Percentiles rank a stretch among this genome's conserved stretches.
These are phyloP conservation scores for Slavum lentiscoides DNA, from an alignment of 2,888 invertebrate species.

Conservation along the genomic window DNA sequence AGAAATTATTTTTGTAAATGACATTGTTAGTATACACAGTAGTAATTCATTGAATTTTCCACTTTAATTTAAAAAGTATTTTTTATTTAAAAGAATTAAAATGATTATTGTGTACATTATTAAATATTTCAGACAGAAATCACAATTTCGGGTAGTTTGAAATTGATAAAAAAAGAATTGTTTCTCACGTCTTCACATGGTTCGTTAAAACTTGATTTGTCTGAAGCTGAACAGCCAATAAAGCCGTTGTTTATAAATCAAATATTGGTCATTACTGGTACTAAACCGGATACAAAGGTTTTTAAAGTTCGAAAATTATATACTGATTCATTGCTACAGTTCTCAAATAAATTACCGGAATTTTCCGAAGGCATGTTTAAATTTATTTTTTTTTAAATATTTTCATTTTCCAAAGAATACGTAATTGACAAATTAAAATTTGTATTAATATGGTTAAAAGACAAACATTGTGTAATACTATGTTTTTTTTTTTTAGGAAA, in stretches of 20 bases:
- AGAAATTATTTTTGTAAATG: not conserved
- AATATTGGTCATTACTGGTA: slow-evolving; percentile 27
- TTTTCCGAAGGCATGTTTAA: slow-evolving; percentile 14
- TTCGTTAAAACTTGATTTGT: slow-evolving; percentile 27
- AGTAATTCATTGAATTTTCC: not conserved
- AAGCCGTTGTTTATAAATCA: slow-evolving; percentile 25
- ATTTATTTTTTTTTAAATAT: slow-evolving; percentile 3
- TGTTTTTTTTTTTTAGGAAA: slow-evolving; percentile 15
- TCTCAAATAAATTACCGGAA: slow-evolving; percentile 8
- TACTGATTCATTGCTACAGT: slow-evolving; percentile 11
- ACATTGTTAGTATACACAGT: slow-evolving; percentile 12
- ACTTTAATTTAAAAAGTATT: no score
- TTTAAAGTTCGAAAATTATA: slow-evolving; percentile 37
- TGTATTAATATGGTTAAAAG: not conserved
- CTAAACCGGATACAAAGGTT: slow-evolving; percentile 19
- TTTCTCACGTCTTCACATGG: slow-evolving; percentile 16
- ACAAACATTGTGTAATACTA: not conserved
- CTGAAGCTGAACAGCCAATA: slow-evolving; percentile 8
- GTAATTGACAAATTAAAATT: not conserved
- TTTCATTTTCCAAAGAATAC: not conserved
- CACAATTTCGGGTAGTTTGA: slow-evolving; percentile 39
- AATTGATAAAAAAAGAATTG: slow-evolving; percentile 34
- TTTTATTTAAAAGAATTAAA: no score
- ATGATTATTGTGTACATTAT: not conserved
- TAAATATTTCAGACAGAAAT: slow-evolving; percentile 35